phyloP scores from a whole-genome alignment of 2,113 vertebrate species.

The Sisor rabdophorus region DNA sequence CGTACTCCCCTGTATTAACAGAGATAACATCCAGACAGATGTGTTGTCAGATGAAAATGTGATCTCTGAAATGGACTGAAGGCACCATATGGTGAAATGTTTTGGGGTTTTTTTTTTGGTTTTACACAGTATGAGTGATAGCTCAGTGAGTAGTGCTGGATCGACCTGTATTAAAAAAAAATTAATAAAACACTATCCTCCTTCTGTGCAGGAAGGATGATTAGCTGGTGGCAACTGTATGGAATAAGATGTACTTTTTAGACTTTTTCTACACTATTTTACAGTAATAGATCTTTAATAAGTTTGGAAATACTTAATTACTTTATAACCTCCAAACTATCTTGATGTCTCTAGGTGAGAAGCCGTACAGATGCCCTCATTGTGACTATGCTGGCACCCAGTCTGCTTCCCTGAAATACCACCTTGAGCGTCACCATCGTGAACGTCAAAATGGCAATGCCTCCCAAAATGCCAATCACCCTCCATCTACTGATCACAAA shows the following conservation, averaged over 20 bases:
- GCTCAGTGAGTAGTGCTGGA: conserved; percentile 66
- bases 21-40: conserved; percentile 65
- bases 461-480: conserved; percentile 78
- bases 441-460: conserved; percentile 89
- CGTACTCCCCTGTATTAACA: conserved; percentile 50
- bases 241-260: conserved; percentile 20
- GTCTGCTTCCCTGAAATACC: conserved; percentile 96
- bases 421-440: conserved; percentile 93
- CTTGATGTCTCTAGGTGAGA: conserved; percentile 81
- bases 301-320: too few species aligned
- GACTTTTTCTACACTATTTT: conserved; percentile 31
- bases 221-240: conserved; percentile 42
- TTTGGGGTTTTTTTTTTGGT: conserved; percentile 64
- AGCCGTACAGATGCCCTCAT: conserved; percentile 97
- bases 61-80: conserved; percentile 70
- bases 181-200: not conserved
- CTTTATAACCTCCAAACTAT: conserved; percentile 22
- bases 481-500: conserved; percentile 79
- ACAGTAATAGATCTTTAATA: too few species aligned
- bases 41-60: conserved; percentile 71
- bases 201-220: conserved; percentile 29
- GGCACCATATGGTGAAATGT: conserved; percentile 72
- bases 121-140: conserved; percentile 66
- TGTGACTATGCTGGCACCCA: conserved; percentile 98
- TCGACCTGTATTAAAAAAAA: conserved; percentile 65